These are phyloP conservation scores for Lymantria monacha DNA, from an alignment of 2,888 invertebrate genomes.

Conservation along the genomic window DNA sequence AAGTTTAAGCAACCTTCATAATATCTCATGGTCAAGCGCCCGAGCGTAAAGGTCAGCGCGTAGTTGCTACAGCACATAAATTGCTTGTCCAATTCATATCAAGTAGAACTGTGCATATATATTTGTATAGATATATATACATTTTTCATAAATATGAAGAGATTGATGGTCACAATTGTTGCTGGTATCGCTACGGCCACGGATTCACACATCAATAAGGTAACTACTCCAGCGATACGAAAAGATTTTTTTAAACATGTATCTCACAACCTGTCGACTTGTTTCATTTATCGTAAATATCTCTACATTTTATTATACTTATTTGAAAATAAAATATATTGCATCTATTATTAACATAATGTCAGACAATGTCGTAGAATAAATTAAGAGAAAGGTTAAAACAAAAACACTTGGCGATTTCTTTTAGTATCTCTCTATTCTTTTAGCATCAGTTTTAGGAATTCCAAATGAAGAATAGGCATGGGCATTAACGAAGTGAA, in stretches of 20 bases:
- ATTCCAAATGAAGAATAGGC: too few species aligned
- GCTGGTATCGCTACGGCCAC: constrained; percentile 37
- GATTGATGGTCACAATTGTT: constrained; percentile 16
- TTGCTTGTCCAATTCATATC: constrained; percentile 45
- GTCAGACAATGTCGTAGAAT: constrained; percentile 22
- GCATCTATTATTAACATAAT: constrained; percentile 1
- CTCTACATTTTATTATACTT: too few species aligned
- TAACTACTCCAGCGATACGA: neutral
- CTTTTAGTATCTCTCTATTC: too few species aligned
- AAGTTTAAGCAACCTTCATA: constrained; percentile 66
- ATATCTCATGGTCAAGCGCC: constrained; percentile 69
- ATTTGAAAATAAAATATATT: too few species aligned
- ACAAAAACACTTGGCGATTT: too few species aligned
- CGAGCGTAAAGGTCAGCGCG: constrained; percentile 69
- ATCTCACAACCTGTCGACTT: too few species aligned
- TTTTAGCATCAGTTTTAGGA: too few species aligned
- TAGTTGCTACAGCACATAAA: constrained; percentile 56
- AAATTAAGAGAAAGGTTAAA: constrained; percentile 5
- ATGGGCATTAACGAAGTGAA: too few species aligned
- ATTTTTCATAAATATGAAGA: too few species aligned
- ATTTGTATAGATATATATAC: constrained; percentile 16
- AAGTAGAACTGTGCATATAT: constrained; percentile 32
- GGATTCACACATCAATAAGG: neutral
- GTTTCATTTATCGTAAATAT: too few species aligned
- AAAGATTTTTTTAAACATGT: too few species aligned